Evolutionary conservation across 2,797 vertebrate species (phyloP).

Genomic region (Tokudaia muenninki): DNA sequence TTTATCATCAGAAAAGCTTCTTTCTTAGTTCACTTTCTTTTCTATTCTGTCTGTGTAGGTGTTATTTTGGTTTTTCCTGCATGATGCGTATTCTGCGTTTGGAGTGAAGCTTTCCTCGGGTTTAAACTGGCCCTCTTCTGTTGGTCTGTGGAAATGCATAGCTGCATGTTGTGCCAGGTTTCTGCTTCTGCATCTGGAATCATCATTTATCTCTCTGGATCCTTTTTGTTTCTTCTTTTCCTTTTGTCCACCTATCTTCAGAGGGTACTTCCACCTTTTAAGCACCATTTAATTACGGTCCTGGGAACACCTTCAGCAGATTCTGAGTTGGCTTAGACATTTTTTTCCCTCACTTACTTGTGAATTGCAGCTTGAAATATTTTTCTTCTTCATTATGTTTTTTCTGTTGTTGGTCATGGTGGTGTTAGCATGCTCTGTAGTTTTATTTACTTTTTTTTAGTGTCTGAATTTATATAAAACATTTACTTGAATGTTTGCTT

Average conservation of each 20-base stretch:
- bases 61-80: background rate
- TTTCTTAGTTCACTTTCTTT: background rate
- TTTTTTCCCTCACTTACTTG: background rate
- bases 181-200: background rate
- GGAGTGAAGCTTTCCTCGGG: background rate
- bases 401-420: background rate
- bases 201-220: background rate
- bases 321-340: slow-evolving; percentile 28
- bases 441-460: background rate
- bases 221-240: slow-evolving; percentile 34
- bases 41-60: background rate
- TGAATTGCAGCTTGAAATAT: slow-evolving; percentile 11
- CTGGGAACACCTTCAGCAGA: background rate
- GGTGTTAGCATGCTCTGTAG: background rate
- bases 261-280: background rate
- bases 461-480: slow-evolving; percentile 8
- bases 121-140: slow-evolving; percentile 68
- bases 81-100: background rate
- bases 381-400: background rate
- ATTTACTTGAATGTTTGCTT: slow-evolving; percentile 37
- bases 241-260: background rate
- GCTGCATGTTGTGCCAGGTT: background rate
- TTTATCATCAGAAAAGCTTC: background rate
- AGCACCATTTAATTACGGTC: background rate
- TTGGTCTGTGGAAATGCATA: slow-evolving; percentile 38